phyloP scores from a whole-genome alignment of 1,140 invertebrate genomes.

The Megalopta genalis region DNA sequence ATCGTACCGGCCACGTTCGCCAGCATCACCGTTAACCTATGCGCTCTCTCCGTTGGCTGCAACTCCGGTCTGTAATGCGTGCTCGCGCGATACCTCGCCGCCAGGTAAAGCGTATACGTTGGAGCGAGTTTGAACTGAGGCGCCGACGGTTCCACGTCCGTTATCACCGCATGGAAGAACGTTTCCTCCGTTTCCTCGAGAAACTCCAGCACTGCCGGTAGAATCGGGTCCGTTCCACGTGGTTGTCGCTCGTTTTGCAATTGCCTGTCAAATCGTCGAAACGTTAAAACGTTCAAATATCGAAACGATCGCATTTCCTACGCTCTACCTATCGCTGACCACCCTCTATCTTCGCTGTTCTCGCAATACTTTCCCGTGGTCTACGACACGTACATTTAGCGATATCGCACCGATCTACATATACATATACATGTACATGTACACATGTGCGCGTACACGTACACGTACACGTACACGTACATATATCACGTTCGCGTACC shows the following conservation, averaged over 20 bases:
- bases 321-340: too few relatives aligned
- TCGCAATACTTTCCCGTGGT: too few relatives aligned
- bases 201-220: conserved; percentile 96
- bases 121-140: conserved; percentile 94
- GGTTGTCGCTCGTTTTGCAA: conserved; percentile 81
- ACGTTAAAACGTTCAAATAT: too few relatives aligned
- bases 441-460: too few relatives aligned
- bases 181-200: conserved; percentile 96
- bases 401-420: too few relatives aligned
- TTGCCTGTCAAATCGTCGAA: conserved; percentile 67
- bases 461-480: too few relatives aligned
- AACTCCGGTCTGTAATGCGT: conserved; percentile 95
- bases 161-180: conserved; percentile 92
- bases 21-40: conserved; percentile 92
- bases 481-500: too few relatives aligned
- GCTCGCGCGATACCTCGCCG: conserved; percentile 93
- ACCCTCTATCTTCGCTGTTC: too few relatives aligned
- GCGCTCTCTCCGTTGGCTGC: conserved; percentile 93
- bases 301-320: too few relatives aligned
- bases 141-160: conserved; percentile 91
- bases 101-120: conserved; percentile 96
- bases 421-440: too few relatives aligned
- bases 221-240: conserved; percentile 91
- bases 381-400: too few relatives aligned
- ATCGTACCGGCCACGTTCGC: conserved; percentile 94